phyloP scores from a whole-genome alignment of 2,888 invertebrate species.

The Nomada fucata region DNA sequence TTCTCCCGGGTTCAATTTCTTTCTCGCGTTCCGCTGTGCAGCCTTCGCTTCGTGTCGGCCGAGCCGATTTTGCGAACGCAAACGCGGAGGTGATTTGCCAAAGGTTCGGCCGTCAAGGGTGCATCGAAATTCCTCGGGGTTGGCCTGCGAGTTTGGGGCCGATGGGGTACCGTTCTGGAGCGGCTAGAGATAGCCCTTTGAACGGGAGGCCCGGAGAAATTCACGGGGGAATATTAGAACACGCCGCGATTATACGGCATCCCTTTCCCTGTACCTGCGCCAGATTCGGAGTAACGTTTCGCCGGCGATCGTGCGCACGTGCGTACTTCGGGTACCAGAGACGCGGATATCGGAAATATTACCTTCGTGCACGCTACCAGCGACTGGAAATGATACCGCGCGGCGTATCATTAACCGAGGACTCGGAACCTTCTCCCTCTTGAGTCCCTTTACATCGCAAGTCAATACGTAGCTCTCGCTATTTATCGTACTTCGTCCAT shows the following conservation, averaged over 20 bases:
- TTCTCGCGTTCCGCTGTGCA: too few relatives aligned
- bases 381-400: too few relatives aligned
- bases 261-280: constrained; percentile 28
- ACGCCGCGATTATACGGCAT: constrained; percentile 9
- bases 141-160: not conserved
- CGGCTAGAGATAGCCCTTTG: constrained; percentile 42
- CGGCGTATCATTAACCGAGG: too few relatives aligned
- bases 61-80: constrained; percentile 35
- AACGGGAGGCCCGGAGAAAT: constrained; percentile 27
- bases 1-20: too few relatives aligned
- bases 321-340: too few relatives aligned
- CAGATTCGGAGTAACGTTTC: not conserved
- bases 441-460: too few relatives aligned
- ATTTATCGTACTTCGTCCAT: too few relatives aligned
- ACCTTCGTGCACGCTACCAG: too few relatives aligned
- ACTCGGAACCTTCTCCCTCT: too few relatives aligned
- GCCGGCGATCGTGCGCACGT: not conserved
- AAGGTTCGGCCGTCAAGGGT: constrained; percentile 64
- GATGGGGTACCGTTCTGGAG: constrained; percentile 39
- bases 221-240: constrained; percentile 49
- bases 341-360: not conserved
- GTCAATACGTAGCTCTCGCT: too few relatives aligned
- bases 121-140: constrained; percentile 54
- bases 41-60: too few relatives aligned
- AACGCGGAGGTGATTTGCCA: constrained; percentile 52